Conservation (phyloP, 1,140 invertebrate genomes). For the Zaprionus capensis region DNA sequence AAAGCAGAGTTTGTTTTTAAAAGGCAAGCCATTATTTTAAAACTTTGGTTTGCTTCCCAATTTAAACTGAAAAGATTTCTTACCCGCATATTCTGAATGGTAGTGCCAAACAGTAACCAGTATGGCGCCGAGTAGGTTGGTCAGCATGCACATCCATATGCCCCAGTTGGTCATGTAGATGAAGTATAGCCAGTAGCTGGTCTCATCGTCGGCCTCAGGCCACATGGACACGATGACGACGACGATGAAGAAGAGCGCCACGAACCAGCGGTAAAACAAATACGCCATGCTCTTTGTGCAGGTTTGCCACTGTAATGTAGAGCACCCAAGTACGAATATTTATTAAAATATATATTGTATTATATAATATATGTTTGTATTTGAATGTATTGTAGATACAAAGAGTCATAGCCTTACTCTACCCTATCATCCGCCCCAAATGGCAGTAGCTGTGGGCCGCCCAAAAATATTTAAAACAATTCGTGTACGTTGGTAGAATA, state of each 20-base stretch:
- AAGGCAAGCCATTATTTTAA: too few species aligned
- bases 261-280: slow-evolving; percentile 86
- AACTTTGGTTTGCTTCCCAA: too few species aligned
- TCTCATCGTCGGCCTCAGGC: slow-evolving; percentile 74
- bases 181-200: slow-evolving; percentile 83
- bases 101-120: slow-evolving; percentile 79
- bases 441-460: too few species aligned
- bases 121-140: slow-evolving; percentile 75
- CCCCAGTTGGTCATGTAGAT: slow-evolving; percentile 93
- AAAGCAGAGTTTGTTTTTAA: too few species aligned
- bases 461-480: too few species aligned
- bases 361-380: not conserved
- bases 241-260: slow-evolving; percentile 85
- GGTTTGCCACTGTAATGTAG: slow-evolving; percentile 84
- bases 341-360: slow-evolving; percentile 22
- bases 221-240: slow-evolving; percentile 85
- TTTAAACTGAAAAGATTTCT: slow-evolving; percentile 16
- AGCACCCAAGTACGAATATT: slow-evolving; percentile 40
- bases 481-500: too few species aligned
- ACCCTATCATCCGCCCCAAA: too few species aligned
- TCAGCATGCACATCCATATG: slow-evolving; percentile 85
- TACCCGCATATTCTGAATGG: slow-evolving; percentile 80
- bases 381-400: not conserved
- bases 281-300: slow-evolving; percentile 85
- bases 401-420: not conserved